Evolutionary conservation across 2,888 invertebrate genomes (phyloP).

Genomic region (Drosophila tripunctata): DNA sequence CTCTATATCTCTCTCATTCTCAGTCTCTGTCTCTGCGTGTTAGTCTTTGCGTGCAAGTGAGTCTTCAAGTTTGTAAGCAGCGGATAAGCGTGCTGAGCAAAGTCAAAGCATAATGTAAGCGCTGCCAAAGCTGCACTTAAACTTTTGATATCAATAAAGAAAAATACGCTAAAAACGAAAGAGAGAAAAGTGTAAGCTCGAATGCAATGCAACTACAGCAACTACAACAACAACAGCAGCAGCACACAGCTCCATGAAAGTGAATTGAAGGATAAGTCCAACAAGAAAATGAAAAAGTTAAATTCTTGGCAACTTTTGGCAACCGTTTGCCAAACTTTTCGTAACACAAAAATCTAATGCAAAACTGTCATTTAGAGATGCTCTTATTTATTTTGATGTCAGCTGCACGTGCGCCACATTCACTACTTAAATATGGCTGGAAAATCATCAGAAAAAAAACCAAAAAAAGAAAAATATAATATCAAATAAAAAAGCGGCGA

Average conservation of each 20-base stretch:
- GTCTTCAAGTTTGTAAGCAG: constrained; percentile 55
- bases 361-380: constrained; percentile 75
- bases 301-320: constrained; percentile 42
- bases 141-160: constrained; percentile 77
- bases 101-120: constrained; percentile 74
- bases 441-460: not conserved
- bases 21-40: constrained; percentile 15
- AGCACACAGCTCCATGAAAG: constrained; percentile 46
- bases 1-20: not conserved
- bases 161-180: constrained; percentile 20
- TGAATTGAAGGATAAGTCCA: constrained; percentile 35
- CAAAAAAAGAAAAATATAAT: not conserved
- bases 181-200: constrained; percentile 35
- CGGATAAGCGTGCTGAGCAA: constrained; percentile 66
- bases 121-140: constrained; percentile 75
- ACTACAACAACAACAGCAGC: constrained; percentile 18
- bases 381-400: constrained; percentile 75
- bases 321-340: constrained; percentile 40
- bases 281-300: constrained; percentile 13
- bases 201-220: constrained; percentile 39
- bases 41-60: constrained; percentile 27
- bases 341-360: constrained; percentile 69
- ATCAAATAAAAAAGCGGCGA: no score
- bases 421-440: constrained; percentile 6
- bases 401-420: constrained; percentile 68